Conservation (phyloP, 53 echinoderm and acorn worm species). For the Crossaster papposus region DNA sequence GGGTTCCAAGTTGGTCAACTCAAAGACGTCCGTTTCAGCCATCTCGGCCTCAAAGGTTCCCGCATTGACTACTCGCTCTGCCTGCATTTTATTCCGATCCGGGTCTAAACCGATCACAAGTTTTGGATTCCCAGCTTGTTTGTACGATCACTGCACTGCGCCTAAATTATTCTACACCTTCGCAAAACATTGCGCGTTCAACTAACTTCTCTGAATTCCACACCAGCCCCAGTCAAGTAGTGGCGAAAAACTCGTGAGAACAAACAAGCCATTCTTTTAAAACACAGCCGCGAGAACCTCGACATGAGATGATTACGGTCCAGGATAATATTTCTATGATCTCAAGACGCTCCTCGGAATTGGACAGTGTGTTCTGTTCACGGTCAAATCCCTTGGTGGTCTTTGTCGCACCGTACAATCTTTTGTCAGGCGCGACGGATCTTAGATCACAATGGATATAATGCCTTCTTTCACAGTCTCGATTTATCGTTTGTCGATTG, state of each 20-base stretch:
- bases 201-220: not conserved
- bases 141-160: not conserved
- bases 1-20: not conserved
- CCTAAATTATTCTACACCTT: not conserved
- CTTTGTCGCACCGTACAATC: not conserved
- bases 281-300: not conserved
- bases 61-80: not conserved
- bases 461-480: not conserved
- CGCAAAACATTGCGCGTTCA: not conserved
- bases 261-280: not conserved
- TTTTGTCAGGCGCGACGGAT: slow-evolving; percentile 1
- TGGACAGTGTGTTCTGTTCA: slow-evolving; percentile 22
- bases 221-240: not conserved
- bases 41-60: slow-evolving; percentile 4
- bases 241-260: not conserved
- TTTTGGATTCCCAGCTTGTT: not conserved
- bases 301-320: not conserved
- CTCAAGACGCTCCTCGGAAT: not conserved
- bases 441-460: slow-evolving; percentile 6
- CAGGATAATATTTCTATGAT: not conserved
- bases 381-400: slow-evolving; percentile 31
- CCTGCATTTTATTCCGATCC: slow-evolving; percentile 1
- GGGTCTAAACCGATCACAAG: not conserved
- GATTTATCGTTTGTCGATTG: slow-evolving; percentile 1
- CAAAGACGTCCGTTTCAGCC: not conserved